Base-by-base conservation (phyloP, 2,797 vertebrate species). In the Chelon labrosus region DNA sequence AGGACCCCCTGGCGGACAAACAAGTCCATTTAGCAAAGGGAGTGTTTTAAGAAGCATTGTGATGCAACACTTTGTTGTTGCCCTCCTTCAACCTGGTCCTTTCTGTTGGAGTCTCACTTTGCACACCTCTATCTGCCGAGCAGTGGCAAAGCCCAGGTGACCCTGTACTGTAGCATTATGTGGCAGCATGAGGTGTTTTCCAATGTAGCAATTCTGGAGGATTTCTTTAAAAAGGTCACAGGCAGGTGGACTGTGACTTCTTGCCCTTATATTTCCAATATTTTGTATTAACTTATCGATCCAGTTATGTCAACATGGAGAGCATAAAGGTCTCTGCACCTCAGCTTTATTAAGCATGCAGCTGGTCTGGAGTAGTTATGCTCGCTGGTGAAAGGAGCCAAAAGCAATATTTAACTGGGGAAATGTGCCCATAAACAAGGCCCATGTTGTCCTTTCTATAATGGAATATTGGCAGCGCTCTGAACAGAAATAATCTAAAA, bases 201-300 rank as follows among this genome's bases (percentile, higher is more conserved):
- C 65, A 53, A 80, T 17, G 47, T 67, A 52, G 49, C 73, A 73
- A 85, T 60, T 71, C 53, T 70, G 42, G 16, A 44, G 42, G 16
- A 44, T 83, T 85, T 79, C 80, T 65, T 75, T 75, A 64, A 88
- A 84, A 94, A 95, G 93, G 93, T 92, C 92, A 93, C 51, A 60
- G 65, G 60, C 80, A 88, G 87, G 83, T 88, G 86, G 80, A 90
- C 79, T 70, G 83, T 60, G 78, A 86, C 88, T 82, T 75, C 80
- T 76, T 83, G 87, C 84, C 85, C 90, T 93, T 87, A 85, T 89
- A 71, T 84, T 85, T 91, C 80, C 72, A 69, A 69, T 71, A 73
- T 83, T 89, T 82, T 82, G 70, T 86, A 86, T 91, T 85, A 89
- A 90, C 76, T 85, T 88, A 94, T 94, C 65, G 91, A 92, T 92